A percentile compares a stretch with the other conserved stretches of the same genome.
Evolutionary conservation across 1,140 invertebrate species (phyloP).

Genomic region (Trissolcus basalis): DNA sequence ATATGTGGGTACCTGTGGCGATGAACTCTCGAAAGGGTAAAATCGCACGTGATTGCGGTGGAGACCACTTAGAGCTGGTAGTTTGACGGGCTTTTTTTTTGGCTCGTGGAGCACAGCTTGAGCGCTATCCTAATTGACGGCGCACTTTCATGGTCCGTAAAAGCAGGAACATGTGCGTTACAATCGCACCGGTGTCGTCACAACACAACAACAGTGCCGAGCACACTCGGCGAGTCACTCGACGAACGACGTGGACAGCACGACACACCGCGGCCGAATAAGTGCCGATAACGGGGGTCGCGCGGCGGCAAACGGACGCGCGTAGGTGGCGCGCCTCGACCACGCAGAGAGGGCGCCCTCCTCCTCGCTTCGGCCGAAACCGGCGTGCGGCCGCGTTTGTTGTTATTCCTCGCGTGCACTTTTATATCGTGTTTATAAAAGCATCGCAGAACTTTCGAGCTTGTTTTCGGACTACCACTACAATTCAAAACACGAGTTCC

Average conservation of each 20-base stretch:
- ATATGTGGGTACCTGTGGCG: conserved; percentile 19
- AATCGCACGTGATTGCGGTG: conserved; percentile 40
- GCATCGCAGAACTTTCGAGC: too few species aligned
- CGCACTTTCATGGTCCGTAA: conserved; percentile 6
- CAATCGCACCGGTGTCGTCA: conserved; percentile 18
- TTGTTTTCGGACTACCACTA: too few species aligned
- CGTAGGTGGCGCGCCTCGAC: conserved; percentile 25
- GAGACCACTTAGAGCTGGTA: conserved; percentile 15
- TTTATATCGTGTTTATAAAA: too few species aligned
- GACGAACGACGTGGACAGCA: conserved; percentile 2
- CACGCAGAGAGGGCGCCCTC: conserved; percentile 1
- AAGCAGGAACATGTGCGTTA: conserved; percentile 20
- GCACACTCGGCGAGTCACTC: background rate
- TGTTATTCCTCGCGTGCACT: background rate
- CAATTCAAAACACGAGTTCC: too few species aligned
- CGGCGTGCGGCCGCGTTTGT: too few species aligned
- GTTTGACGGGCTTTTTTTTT: conserved; percentile 11
- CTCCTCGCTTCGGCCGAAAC: too few species aligned
- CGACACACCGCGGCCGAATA: conserved; percentile 18
- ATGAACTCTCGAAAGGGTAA: conserved; percentile 37
- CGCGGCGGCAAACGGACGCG: conserved; percentile 1
- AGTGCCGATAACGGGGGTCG: conserved; percentile 25
- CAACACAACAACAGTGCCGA: conserved; percentile 16
- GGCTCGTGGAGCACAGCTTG: background rate
- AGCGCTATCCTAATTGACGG: conserved; percentile 19